Evolutionary conservation across 37 sponge, comb jelly and placozoan genomes (phyloP).

Genomic region (Mnemiopsis leidyi): DNA sequence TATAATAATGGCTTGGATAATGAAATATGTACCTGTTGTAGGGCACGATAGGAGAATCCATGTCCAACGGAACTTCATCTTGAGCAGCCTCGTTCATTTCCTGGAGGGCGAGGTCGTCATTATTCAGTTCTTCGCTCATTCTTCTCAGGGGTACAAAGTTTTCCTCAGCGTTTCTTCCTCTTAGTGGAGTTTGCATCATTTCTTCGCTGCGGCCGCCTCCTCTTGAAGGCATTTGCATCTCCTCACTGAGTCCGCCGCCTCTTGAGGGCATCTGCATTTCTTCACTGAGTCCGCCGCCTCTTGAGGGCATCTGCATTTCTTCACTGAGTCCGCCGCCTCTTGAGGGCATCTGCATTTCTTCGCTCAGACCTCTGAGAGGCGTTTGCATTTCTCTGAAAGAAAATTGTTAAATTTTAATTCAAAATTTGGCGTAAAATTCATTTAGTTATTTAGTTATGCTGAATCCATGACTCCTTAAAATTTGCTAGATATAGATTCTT

Average conservation of each 20-base stretch:
- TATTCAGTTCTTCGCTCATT: not conserved
- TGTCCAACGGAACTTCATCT: not conserved
- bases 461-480: too few species aligned
- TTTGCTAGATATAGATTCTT: too few species aligned
- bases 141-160: not conserved
- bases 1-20: too few species aligned
- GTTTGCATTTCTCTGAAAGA: not conserved
- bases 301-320: constrained; percentile 1
- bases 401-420: too few species aligned
- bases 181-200: not conserved
- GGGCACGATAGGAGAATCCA: too few species aligned
- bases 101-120: not conserved
- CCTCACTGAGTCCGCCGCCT: constrained; percentile 1
- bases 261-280: constrained; percentile 1
- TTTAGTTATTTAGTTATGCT: too few species aligned
- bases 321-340: not conserved
- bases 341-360: constrained; percentile 12
- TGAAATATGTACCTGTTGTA: too few species aligned
- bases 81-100: too few species aligned
- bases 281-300: not conserved
- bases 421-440: too few species aligned
- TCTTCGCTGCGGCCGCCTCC: not conserved
- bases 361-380: constrained; percentile 8
- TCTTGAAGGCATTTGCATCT: not conserved
- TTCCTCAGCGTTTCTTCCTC: not conserved